A percentile compares a stretch with the other conserved stretches of the same genome.
Conservation (phyloP, 2,113 vertebrate species). For the Crocuta crocuta region DNA sequence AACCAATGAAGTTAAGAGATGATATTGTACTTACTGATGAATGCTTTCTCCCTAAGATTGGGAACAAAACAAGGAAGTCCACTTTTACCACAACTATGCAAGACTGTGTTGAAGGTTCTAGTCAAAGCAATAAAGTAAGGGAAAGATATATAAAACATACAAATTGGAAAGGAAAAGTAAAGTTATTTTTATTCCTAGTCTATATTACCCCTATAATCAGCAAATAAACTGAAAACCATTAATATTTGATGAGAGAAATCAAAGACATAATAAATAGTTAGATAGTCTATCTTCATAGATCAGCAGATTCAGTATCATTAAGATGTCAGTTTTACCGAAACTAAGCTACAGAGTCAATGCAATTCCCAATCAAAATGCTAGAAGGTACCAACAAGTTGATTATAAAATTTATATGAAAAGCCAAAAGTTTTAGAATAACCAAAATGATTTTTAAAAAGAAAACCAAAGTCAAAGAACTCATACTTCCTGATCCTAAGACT, state of each 20-base stretch:
- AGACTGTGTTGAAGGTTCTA: neutral
- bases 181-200: neutral
- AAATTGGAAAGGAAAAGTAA: neutral
- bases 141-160: neutral
- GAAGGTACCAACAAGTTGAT: neutral
- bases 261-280: neutral
- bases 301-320: neutral
- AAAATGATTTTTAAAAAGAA: conserved; percentile 7
- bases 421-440: neutral
- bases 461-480: neutral
- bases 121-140: neutral
- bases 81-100: neutral
- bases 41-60: neutral
- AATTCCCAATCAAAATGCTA: neutral
- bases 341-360: neutral
- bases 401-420: neutral
- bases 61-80: neutral
- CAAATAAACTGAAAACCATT: neutral
- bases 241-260: neutral
- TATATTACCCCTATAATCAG: neutral
- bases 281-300: neutral
- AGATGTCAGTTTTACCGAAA: neutral
- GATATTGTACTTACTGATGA: neutral
- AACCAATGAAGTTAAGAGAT: neutral
- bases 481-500: neutral